Evolutionary conservation across 2,113 vertebrate genomes (phyloP), one percentile per base, ranked within the genome.

Genomic region (Istiophorus platypterus): DNA sequence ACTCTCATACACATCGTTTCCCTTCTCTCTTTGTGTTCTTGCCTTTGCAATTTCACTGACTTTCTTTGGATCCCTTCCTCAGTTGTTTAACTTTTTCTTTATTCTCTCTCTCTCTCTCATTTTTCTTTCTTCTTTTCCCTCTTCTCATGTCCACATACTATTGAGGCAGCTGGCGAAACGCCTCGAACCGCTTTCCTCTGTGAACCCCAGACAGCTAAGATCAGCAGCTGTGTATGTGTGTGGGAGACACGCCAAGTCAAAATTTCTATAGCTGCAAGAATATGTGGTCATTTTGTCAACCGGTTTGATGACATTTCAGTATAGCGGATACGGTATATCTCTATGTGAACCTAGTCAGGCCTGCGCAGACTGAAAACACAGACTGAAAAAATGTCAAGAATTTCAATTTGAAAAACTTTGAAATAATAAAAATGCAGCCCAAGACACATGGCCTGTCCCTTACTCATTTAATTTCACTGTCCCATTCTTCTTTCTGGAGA

Each of bases 401-500:
- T 27, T 34, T 54, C 3, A 39, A 42, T 66, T 26, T 72, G 34
- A 54, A 52, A 61, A 67, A 54, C 20, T 49, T 52, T 66, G 47
- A 75, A 63, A 66, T 47, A 29, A 29, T 72, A 22, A 13, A 72
- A 72, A 29, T 31, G 54, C 64, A 80, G 42, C 42, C 34, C 20
- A 77, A 66, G 91, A 90, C 73, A 52, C 70, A 71, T 67, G 52
- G 52, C 72, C 84, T 81, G 82, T 88, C 83, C 76, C 77, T 52
- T 78, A 54, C 67, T 85, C 58, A 54, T 89, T 83, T 90, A 77
- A 85, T 88, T 84, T 71, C 51, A 47, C 71, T 85, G 70, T 72
- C 63, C 74, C 58, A 69, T 80, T 82, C 80, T 81, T 92, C 77
- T 85, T 78, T 86, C 86, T 83, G 71, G 56, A 81, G 90, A 89